These are phyloP conservation scores for Butorides virescens DNA, from an alignment of 2,113 vertebrate species.

Conservation along the genomic window DNA sequence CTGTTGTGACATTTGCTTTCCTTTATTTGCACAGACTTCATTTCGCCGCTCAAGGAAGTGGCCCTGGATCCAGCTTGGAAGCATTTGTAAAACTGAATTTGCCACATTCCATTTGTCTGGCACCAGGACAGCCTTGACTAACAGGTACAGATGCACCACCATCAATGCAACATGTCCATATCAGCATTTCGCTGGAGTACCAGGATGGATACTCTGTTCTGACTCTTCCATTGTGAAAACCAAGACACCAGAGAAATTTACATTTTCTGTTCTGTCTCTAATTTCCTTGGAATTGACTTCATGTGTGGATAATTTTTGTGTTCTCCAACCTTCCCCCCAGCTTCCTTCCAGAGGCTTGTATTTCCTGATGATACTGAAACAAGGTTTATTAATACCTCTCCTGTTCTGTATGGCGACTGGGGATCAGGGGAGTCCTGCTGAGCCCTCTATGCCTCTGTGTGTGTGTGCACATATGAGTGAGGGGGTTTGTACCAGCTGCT, in stretches of 20 bases:
- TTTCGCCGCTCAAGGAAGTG: background rate
- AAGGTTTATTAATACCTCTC: background rate
- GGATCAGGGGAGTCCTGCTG: background rate
- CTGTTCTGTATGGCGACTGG: background rate
- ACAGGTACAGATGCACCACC: background rate
- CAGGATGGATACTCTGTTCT: background rate
- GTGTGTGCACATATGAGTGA: background rate
- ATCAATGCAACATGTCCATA: background rate
- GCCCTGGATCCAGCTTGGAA: background rate
- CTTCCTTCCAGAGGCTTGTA: background rate
- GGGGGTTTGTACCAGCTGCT: background rate
- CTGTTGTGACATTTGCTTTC: background rate
- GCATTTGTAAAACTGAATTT: background rate
- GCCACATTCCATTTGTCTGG: background rate
- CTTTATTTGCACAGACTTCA: background rate
- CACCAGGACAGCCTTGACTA: background rate
- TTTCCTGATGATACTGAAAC: background rate
- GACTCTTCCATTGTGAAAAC: background rate
- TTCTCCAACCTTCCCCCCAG: background rate
- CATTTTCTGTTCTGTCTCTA: background rate
- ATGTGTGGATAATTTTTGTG: background rate
- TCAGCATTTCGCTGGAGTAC: background rate
- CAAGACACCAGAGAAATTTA: background rate
- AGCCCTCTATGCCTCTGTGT: background rate
- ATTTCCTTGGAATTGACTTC: background rate